phyloP scores from a whole-genome alignment of 2,888 invertebrate genomes.

The Polydrusus cervinus region DNA sequence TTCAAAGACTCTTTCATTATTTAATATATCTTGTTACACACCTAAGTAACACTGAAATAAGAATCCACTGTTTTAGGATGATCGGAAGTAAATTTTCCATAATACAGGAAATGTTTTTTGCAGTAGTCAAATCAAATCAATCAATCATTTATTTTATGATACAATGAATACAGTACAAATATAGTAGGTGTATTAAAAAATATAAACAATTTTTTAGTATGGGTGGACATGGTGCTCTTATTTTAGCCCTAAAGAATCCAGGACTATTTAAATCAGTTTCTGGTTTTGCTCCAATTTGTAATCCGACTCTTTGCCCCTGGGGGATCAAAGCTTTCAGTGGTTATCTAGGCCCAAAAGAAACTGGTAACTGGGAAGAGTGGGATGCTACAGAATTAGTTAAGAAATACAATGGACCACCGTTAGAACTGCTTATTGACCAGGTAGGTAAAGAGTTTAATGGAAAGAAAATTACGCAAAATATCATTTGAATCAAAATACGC shows the following conservation, averaged over 20 bases:
- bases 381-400: conserved; percentile 91
- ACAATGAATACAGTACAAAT: too few relatives aligned
- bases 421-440: conserved; percentile 93
- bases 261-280: conserved; percentile 91
- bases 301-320: conserved; percentile 90
- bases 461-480: too few relatives aligned
- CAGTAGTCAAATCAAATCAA: too few relatives aligned
- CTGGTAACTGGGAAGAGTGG: conserved; percentile 84
- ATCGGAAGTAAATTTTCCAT: too few relatives aligned
- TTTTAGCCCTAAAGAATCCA: conserved; percentile 92
- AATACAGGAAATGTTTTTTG: too few relatives aligned
- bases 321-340: conserved; percentile 89
- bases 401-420: conserved; percentile 86
- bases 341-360: conserved; percentile 82
- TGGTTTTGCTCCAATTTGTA: conserved; percentile 95
- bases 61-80: too few relatives aligned
- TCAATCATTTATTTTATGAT: too few relatives aligned
- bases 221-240: conserved; percentile 98
- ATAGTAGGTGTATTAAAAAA: background rate
- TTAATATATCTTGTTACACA: too few relatives aligned
- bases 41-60: too few relatives aligned
- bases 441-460: conserved; percentile 69
- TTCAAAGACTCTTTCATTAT: too few relatives aligned
- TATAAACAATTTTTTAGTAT: conserved; percentile 79
- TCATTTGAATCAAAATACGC: too few relatives aligned